phyloP scores from a whole-genome alignment of 2,113 vertebrate genomes.

The Pluvialis apricaria region DNA sequence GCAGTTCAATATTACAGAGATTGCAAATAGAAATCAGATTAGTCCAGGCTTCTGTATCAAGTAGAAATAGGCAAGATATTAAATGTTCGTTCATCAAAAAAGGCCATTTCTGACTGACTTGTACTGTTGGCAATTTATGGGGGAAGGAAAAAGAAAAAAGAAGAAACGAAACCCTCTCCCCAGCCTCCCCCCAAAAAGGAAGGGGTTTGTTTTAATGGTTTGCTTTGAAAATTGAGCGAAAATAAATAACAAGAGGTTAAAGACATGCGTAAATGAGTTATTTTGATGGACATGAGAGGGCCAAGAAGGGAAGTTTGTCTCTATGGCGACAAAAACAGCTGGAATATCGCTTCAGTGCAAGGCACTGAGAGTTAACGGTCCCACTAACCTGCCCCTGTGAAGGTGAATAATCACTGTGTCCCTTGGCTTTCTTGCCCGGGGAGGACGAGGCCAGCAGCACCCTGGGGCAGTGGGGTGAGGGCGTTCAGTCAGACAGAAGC shows the following conservation, averaged over 20 bases:
- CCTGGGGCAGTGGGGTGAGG: accelerated
- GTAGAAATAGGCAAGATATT: not conserved
- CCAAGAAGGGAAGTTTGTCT: not conserved
- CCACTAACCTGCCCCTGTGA: accelerated
- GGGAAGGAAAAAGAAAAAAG: too few relatives aligned
- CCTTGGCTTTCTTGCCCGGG: too few relatives aligned
- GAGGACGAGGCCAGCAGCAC: not conserved
- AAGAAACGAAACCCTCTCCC: too few relatives aligned
- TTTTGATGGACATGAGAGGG: not conserved
- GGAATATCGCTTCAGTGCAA: not conserved
- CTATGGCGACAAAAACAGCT: too few relatives aligned
- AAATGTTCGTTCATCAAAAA: not conserved
- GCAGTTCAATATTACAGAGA: not conserved
- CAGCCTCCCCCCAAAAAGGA: not conserved
- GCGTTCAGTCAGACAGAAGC: accelerated
- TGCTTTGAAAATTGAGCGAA: not conserved
- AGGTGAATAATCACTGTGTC: not conserved
- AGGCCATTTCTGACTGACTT: not conserved
- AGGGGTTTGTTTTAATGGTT: not conserved
- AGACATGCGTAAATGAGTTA: not conserved
- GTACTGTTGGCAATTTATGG: not conserved
- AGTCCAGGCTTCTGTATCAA: not conserved
- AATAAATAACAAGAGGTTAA: not conserved
- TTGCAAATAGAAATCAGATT: not conserved
- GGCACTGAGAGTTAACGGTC: not conserved